These are phyloP conservation scores for Orbicella faveolata DNA, from an alignment of 64 coral and sea anemone genomes.

Conservation along the genomic window DNA sequence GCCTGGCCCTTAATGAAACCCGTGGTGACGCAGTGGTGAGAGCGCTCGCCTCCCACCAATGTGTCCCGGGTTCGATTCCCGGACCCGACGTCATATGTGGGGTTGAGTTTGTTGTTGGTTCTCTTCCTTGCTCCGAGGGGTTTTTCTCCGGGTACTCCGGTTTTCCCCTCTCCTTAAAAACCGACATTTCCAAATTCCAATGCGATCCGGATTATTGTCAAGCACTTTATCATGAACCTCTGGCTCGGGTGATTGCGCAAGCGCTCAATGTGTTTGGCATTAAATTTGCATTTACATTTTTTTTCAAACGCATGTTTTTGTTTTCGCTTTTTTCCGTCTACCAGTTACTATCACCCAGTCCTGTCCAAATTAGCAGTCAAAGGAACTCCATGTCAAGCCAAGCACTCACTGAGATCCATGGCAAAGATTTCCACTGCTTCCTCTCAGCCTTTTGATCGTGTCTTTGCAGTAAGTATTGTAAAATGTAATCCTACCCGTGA, in stretches of 20 bases:
- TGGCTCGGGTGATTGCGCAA: background rate
- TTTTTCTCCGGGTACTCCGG: too few species aligned
- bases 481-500: too few species aligned
- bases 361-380: conserved; percentile 77
- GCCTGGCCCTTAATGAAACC: too few species aligned
- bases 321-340: background rate
- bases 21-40: too few species aligned
- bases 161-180: too few species aligned
- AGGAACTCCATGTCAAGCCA: conserved; percentile 85
- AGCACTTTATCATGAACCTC: too few species aligned
- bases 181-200: too few species aligned
- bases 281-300: too few species aligned
- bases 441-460: conserved; percentile 77
- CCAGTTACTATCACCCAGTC: conserved; percentile 87
- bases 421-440: conserved; percentile 70
- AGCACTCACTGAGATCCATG: conserved; percentile 76
- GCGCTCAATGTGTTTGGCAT: conserved; percentile 30
- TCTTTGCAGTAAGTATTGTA: conserved; percentile 76
- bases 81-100: conserved; percentile 56
- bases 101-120: too few species aligned
- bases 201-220: too few species aligned
- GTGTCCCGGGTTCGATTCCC: conserved; percentile 66
- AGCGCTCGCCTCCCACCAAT: conserved; percentile 16
- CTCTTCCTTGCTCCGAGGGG: too few species aligned
- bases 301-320: too few species aligned